Base-by-base conservation (phyloP, 1,140 invertebrate genomes). In the Pollicipes pollicipes region DNA sequence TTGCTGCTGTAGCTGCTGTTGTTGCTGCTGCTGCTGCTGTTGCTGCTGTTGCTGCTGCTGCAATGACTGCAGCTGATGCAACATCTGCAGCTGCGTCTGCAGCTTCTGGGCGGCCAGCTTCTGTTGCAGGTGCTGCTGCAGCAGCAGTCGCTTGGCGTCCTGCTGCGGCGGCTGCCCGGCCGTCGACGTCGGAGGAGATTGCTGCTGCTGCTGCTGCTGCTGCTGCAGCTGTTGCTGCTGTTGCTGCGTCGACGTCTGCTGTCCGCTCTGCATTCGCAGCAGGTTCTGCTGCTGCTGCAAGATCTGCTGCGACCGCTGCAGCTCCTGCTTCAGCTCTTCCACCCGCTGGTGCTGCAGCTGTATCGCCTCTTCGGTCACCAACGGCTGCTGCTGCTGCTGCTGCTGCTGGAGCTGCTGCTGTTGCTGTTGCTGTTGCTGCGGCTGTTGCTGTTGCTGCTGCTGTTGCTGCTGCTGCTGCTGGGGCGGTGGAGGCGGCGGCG, bases 321-420 rank as follows among this genome's bases (percentile, higher is more conserved):
- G 77, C 74, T 95, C 90, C 6, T 88, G 80, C 77, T 95, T 89
- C 37, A 97, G 81, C 74, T 94, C 90, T 76, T 92, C 88, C 68
- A 97, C 97, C 76, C 88, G 87, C 68, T 88, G 85, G 74, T 92
- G 87, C 77, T 95, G 92, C 75, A 91, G 88, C 69, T 86, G 85
- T 32, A 95, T 87, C 64, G 89, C 85, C 71, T 91, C 89, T 73
- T 90, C 87, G 68, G 81, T 80, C 45, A 75, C 68, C 26, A 70
- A 4, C 17, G 69, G 31, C 68, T 72, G 24, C n/a, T n/a, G n/a
- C n/a, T n/a, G n/a, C 73, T 76, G 74, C 72, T 75, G 71, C 29
- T 74, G 72, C 71, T 76, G 75, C 69, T 75, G 72, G 24, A 73
- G 69, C 35, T 75, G 72, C 66, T 74, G 73, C 8, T 72, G 74